Conservation (phyloP, 2,797 vertebrate genomes). For the Hippocampus kuda region DNA sequence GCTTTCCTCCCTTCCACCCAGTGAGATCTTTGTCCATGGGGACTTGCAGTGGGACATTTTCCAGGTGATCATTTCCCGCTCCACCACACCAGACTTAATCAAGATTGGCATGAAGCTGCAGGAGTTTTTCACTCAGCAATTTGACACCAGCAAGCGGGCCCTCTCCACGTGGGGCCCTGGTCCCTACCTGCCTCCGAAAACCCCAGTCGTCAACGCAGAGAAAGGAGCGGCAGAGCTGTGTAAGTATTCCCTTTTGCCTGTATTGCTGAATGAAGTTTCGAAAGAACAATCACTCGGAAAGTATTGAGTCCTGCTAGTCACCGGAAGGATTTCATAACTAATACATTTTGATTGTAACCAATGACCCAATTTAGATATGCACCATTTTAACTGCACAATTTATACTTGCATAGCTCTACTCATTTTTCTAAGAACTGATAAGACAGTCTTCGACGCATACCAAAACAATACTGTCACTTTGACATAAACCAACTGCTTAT, state of each 20-base stretch:
- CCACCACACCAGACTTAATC: conserved; percentile 95
- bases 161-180: conserved; percentile 97
- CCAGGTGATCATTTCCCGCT: conserved; percentile 99
- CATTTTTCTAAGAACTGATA: too few species aligned
- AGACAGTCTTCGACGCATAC: too few species aligned
- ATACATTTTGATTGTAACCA: conserved; percentile 2
- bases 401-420: background rate
- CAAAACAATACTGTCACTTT: too few species aligned
- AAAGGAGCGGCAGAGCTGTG: conserved; percentile 82
- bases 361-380: background rate
- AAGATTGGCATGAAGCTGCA: conserved; percentile 99
- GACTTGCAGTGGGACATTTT: conserved; percentile 99
- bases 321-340: conserved; percentile 36
- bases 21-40: conserved; percentile 95
- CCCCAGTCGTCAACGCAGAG: conserved; percentile 75
- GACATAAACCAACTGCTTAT: too few species aligned
- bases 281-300: conserved; percentile 2
- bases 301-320: conserved; percentile 4
- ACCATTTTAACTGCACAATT: background rate
- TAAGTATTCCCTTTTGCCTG: conserved; percentile 53
- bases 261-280: conserved; percentile 11
- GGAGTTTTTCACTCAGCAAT: conserved; percentile 99
- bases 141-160: conserved; percentile 96
- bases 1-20: conserved; percentile 37
- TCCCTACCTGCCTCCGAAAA: conserved; percentile 88